Base-by-base conservation (phyloP, 2,113 vertebrate genomes). In the Leptosomus discolor region DNA sequence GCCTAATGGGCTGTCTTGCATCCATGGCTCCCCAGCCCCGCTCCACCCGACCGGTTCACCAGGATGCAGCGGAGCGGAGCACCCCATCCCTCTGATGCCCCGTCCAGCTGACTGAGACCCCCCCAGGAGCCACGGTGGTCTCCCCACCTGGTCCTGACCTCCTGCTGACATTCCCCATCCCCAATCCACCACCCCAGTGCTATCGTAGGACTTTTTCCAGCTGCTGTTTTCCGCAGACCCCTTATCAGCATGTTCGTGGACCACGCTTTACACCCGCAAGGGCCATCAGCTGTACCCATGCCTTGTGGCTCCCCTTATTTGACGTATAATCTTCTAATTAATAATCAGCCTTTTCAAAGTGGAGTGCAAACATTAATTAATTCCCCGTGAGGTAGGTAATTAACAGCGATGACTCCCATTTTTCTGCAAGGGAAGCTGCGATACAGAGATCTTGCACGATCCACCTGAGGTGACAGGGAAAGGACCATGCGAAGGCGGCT, bases 301-400 rank as follows among this genome's bases (percentile, higher is more conserved):
- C 96, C 96, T 97, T 89, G 95, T 96, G 94, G 93, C 91, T 96
- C 88, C 89, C 86, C 91, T 94, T 96, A 96, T 92, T 95, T 96
- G 96, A 97, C 87, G 58, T 87, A 37, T 74, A 90, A 95, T 95
- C 74, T 91, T 85, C 70, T 96, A 97, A 97, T 97, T 97, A 96
- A 95, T 97, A 95, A 94, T 87, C 91, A 70, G 94, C 37, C 91
- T 91, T 94, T 97, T 96, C 70, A 94, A 96, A 97, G 89, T 46
- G 64, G 93, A 96, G 80, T 5, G 3, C 93, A 91, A 96, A 97
- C 93, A 94, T 96, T 97, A 96, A 97, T 97, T 97, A 97, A 94
- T 95, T 95, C 78, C 67, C 69, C 0, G 16, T n/a, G 51, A 96
- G 92, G 91, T 60, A 92, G 93, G 92, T 94, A 97, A 96, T 97